Evolutionary conservation across 2,113 vertebrate species (phyloP), one percentile per base, ranked within the genome.

Genomic region (Anser brachyrhynchus): DNA sequence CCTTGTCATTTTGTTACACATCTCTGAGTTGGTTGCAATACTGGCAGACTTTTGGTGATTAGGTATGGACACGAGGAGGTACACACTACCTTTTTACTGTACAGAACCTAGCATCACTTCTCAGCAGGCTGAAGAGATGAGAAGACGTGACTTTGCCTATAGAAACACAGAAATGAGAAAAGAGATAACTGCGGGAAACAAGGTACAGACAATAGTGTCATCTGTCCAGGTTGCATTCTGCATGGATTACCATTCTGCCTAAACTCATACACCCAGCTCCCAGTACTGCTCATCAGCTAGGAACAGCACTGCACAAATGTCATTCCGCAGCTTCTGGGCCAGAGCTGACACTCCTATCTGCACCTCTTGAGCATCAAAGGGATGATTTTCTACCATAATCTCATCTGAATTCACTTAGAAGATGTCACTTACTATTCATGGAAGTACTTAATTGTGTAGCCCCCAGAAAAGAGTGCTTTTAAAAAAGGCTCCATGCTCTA

Each of bases 321-420:
- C 66, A 51, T 39, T 58, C 62, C 70, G 9, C 43, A 35, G 51
- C 39, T 49, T 55, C 59, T 65, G 82, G 58, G 44, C n/a, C 71
- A 73, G 83, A 74, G 71, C 66, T 51, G 70, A 54, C 4, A 31
- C 23, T 76, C 13, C 70, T 35, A 2, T 83, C 93, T 83, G 67
- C 57, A 21, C 46, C 83, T 75, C 89, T 52, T 39, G 79, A 79
- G 58, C 87, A 93, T 65, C 89, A 72, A 75, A 87, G 67, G 8
- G 35, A 16, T 61, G n/a, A 35, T 84, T 90, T 41, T 44, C 43
- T 92, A 44, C 43, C 52, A 23, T 13, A 62, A 14, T 69, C 71
- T 75, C 82, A 21, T 25, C 62, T n/a, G 41, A 61, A 37, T 29
- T 46, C 57, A 57, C 79, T 41, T 37, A 35, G 16, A 55, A 57